A percentile compares a stretch with the other conserved stretches of the same genome.
phyloP scores from a whole-genome alignment of 37 sponge, comb jelly and placozoan genomes.

The Chondrilla cf. caribensis region DNA sequence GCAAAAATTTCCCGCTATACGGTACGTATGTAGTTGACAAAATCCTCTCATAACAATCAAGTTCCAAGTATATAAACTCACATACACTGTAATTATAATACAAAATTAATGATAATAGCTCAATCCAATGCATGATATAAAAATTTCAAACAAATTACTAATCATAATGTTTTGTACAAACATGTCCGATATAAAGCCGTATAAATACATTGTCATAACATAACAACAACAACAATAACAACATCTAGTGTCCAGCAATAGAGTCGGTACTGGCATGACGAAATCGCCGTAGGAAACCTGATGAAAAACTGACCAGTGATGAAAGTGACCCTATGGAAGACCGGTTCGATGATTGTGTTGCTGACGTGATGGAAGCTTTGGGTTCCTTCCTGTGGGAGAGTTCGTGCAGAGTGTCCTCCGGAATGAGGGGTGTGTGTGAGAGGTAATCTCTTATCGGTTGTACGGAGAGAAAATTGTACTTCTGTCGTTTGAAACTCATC shows the following conservation, averaged over 20 bases:
- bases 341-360: not conserved
- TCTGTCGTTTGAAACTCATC: conserved; percentile 41
- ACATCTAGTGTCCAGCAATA: not conserved
- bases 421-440: not conserved
- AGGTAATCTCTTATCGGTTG: conserved; percentile 40
- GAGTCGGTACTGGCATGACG: conserved; percentile 1
- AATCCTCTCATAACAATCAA: too few species aligned
- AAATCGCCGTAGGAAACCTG: not conserved
- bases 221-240: too few species aligned
- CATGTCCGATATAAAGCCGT: too few species aligned
- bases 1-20: too few species aligned
- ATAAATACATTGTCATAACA: too few species aligned
- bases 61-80: too few species aligned
- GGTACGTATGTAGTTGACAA: too few species aligned
- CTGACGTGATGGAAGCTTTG: not conserved
- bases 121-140: too few species aligned
- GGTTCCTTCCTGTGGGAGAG: conserved; percentile 13
- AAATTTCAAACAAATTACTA: too few species aligned
- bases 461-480: conserved; percentile 46
- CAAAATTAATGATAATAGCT: too few species aligned
- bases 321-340: conserved; percentile 6
- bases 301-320: not conserved
- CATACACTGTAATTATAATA: too few species aligned
- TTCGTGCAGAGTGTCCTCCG: conserved; percentile 6
- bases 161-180: too few species aligned